Evolutionary conservation across 2,888 invertebrate genomes (phyloP), one percentile per base, ranked within the genome.

Genomic region (Tenthredo notha): DNA sequence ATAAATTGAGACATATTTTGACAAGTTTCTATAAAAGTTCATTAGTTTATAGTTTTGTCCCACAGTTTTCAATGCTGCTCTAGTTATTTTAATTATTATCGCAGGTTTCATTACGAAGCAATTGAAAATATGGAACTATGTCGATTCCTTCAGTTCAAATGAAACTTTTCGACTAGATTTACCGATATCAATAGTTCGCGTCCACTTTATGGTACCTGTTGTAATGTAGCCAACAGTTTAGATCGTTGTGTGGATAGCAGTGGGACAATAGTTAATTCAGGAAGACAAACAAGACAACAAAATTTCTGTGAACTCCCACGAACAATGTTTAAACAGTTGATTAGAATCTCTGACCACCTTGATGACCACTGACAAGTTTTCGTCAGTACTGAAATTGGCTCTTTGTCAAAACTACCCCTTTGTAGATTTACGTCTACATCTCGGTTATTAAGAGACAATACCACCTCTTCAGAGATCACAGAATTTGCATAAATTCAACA

Each of bases 331-430:
- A 40, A 70, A 70, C 77, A 74, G 43, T 43, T 43, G 74, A 74
- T 74, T 74, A 43, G 12, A 74, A 21, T n/a, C 6, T 70, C 33
- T 7, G n/a, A 70, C 33, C 37, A 40, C 7, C 6, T 74, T 40
- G 29, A 77, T 77, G 54, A 77, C 29, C n/a, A n/a, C 2, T 21
- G 54, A 54, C 50, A 77, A 25, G 29, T 54, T 77, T 33, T 29
- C 29, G 6, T n/a, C 25, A 15, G 12, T 21, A 43, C 10, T 74
- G 72, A 74, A n/a, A 74, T 74, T 43, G 72, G 21, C 43, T 74
- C 72, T 74, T 74, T 74, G 72, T 43, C 15, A 74, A 74, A 70
- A n/a, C 21, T 25, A 18, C 72, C 72, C 72, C 21, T 74, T 74
- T 74, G 43, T 21, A 74, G 25, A 12, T 61, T 1, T 21, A n/a